Base-by-base conservation (phyloP, 2,888 invertebrate species). In the Eustalomyia histrio region DNA sequence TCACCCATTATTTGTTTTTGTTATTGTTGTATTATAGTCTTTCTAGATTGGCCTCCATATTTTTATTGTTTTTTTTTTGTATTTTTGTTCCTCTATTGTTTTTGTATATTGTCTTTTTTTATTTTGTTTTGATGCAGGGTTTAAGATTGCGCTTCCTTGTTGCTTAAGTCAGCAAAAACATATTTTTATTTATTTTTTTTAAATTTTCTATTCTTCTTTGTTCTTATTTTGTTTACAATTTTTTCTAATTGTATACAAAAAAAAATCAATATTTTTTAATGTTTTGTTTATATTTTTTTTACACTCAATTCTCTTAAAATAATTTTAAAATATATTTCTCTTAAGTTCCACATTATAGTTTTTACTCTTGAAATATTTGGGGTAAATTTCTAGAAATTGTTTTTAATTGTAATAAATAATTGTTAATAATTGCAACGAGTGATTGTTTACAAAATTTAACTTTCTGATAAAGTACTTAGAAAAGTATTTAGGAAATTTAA, bases 121-220 rank as follows among this genome's bases (percentile, higher is more conserved):
- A 52, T 21, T 60, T 53, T 53, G 16, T 50, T 35, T 50, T 16
- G 29, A 14, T 9, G 29, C 33, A 53, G 24, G 55, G 64, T 69
- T 76, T 80, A 61, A 67, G 43, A 78, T 74, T 78, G 67, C 61
- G 64, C 64, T 80, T 80, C 80, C 80, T 80, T 69, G 69, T 76
- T 73, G 76, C 64, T 75, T 68, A 58, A 73, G 29, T 79, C 64
- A 75, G 69, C 79, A 79, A 10, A 60, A 39, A 39, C 14, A 39
- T 47, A 7, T 47, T n/a, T n/a, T n/a, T 47, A 17, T 24, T 21
- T 9, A 10, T 65, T 60, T 60, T 65, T 55, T 55, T 65, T 67
- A n/a, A 35, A 53, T 33, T 39, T 64, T 60, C 21, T n/a, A n/a
- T 53, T 58, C 24, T 17, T 57, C 33, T 39, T 10, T n/a, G 61